These are phyloP conservation scores for Elysia crispata DNA, from an alignment of 2,888 invertebrate species.

Conservation along the genomic window DNA sequence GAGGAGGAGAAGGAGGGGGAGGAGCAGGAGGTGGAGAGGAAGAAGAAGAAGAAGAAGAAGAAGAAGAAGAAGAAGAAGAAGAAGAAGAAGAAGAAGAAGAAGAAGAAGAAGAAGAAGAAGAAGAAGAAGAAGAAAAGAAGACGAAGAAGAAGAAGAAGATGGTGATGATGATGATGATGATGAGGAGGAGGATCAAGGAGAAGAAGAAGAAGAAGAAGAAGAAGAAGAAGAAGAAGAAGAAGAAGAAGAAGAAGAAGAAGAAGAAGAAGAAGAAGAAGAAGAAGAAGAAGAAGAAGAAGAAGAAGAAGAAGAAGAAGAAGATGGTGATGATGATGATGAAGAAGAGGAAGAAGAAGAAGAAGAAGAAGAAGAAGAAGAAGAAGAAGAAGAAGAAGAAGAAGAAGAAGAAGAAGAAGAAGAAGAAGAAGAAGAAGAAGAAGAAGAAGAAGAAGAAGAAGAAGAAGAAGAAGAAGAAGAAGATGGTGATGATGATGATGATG, in stretches of 20 bases:
- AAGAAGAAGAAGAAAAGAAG: conserved; percentile 19
- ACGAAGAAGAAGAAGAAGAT: no score
- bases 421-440: no score
- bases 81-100: conserved; percentile 23
- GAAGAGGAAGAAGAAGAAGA: no score
- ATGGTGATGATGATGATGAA: no score
- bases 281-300: background rate
- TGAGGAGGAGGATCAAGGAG: background rate
- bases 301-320: no score
- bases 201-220: background rate
- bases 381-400: no score
- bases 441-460: no score
- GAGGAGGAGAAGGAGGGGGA: conserved; percentile 28
- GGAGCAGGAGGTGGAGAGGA: background rate
- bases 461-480: no score
- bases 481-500: no score
- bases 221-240: background rate
- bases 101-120: conserved; percentile 17
- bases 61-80: conserved; percentile 26
- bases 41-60: conserved; percentile 11
- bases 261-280: background rate
- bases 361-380: no score
- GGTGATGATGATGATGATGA: no score
- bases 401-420: no score
- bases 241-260: background rate